These are phyloP conservation scores for Leucoptera coffeella DNA, from an alignment of 2,888 invertebrate species.

Conservation along the genomic window DNA sequence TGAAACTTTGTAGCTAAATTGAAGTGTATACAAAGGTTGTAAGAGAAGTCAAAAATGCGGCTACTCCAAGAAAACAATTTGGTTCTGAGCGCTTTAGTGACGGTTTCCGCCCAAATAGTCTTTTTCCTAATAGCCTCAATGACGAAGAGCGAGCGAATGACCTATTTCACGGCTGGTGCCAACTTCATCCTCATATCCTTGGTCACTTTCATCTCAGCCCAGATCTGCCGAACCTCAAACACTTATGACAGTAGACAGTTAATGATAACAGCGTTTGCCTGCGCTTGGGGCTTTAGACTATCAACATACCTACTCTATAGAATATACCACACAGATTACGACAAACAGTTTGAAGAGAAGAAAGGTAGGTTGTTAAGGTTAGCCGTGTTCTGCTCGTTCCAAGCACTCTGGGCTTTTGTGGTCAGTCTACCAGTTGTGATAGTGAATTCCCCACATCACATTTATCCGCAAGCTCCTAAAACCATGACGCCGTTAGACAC, in stretches of 20 bases:
- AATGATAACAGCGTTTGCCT: slow-evolving; percentile 85
- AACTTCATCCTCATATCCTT: slow-evolving; percentile 88
- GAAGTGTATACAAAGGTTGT: slow-evolving; percentile 3
- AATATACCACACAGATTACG: slow-evolving; percentile 84
- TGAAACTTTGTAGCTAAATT: no score
- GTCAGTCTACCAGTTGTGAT: slow-evolving; percentile 90
- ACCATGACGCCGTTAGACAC: slow-evolving; percentile 86
- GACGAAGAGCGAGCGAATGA: slow-evolving; percentile 84
- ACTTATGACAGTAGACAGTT: slow-evolving; percentile 83
- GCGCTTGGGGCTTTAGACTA: slow-evolving; percentile 80
- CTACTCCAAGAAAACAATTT: slow-evolving; percentile 81
- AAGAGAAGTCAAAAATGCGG: slow-evolving; percentile 6
- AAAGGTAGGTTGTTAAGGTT: slow-evolving; percentile 80
- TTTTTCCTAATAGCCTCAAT: slow-evolving; percentile 84
- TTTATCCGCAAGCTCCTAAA: slow-evolving; percentile 66
- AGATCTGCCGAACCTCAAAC: slow-evolving; percentile 64
- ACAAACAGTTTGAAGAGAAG: slow-evolving; percentile 86
- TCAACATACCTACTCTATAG: slow-evolving; percentile 87
- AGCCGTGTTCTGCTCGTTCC: slow-evolving; percentile 89
- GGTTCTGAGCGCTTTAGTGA: slow-evolving; percentile 81
- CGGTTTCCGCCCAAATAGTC: slow-evolving; percentile 76
- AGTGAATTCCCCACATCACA: slow-evolving; percentile 79
- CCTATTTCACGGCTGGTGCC: slow-evolving; percentile 89
- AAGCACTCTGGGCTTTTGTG: slow-evolving; percentile 88
- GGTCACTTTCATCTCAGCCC: slow-evolving; percentile 80